phyloP scores from a whole-genome alignment of 1,140 invertebrate genomes.

The Drosophila quadrilineata region DNA sequence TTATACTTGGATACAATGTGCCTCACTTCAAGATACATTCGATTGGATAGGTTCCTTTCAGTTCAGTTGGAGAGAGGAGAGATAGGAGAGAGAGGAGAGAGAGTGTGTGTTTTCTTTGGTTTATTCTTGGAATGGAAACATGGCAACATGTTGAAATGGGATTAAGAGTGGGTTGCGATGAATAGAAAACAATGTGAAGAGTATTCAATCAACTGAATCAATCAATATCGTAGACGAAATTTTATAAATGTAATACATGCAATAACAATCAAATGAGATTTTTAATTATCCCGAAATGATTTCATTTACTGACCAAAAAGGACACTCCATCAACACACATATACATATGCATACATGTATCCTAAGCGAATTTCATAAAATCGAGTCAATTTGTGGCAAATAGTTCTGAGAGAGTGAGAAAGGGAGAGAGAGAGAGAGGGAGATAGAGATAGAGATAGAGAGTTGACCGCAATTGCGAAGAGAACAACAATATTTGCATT shows the following conservation, averaged over 20 bases:
- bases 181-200: conserved; percentile 3
- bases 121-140: conserved; percentile 9
- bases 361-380: conserved; percentile 1
- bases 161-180: conserved; percentile 15
- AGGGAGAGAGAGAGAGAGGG: no score
- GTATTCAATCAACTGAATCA: background rate
- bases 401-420: no score
- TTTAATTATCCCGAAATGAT: no score
- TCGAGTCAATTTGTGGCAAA: conserved; percentile 6
- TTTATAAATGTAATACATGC: background rate
- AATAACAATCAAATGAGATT: no score
- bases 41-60: background rate
- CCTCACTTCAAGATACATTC: conserved; percentile 2
- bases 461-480: conserved; percentile 4
- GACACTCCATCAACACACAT: conserved; percentile 1
- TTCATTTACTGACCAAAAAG: background rate
- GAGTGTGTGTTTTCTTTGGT: background rate
- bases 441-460: no score
- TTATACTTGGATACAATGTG: conserved; percentile 19
- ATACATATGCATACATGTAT: background rate
- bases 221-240: no score
- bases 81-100: background rate
- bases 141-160: conserved; percentile 6
- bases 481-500: conserved; percentile 22
- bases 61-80: no score